Conservation (phyloP, 2,888 invertebrate species). For the Diarsia dahlii region DNA sequence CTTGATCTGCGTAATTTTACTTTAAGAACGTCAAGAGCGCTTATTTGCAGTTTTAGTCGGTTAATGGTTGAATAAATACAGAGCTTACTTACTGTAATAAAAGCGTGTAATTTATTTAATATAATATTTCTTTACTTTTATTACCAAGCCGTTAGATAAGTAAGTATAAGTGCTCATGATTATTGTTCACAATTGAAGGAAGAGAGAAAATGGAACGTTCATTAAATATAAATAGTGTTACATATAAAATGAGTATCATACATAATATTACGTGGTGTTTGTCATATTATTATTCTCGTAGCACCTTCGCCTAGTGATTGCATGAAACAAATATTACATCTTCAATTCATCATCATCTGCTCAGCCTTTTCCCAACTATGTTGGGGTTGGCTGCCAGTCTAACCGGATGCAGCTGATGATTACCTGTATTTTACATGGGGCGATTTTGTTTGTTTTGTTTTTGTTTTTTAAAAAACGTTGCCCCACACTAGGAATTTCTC, state of each 20-base stretch:
- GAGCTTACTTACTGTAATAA: not conserved
- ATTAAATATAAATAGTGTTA: not conserved
- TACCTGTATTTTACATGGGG: too few species aligned
- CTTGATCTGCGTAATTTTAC: not conserved
- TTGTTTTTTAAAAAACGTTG: too few species aligned
- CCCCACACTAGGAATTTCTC: too few species aligned
- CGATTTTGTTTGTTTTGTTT: too few species aligned
- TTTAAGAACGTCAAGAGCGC: not conserved
- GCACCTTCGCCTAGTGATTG: not conserved
- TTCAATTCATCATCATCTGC: not conserved
- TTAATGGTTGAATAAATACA: constrained; percentile 20
- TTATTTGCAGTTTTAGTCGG: constrained; percentile 9
- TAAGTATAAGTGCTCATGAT: constrained; percentile 16
- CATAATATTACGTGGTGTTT: not conserved
- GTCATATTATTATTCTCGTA: not conserved
- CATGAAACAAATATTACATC: constrained; percentile 1
- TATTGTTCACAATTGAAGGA: constrained; percentile 3
- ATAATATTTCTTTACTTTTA: not conserved
- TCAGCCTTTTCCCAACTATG: too few species aligned
- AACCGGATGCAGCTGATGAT: too few species aligned
- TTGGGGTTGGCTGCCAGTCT: too few species aligned
- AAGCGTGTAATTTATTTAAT: constrained; percentile 2
- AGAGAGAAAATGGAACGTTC: not conserved
- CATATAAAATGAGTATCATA: not conserved
- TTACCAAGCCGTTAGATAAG: not conserved